Evolutionary conservation across 2,113 vertebrate species (phyloP).

Genomic region (Rhodinocichla rosea): DNA sequence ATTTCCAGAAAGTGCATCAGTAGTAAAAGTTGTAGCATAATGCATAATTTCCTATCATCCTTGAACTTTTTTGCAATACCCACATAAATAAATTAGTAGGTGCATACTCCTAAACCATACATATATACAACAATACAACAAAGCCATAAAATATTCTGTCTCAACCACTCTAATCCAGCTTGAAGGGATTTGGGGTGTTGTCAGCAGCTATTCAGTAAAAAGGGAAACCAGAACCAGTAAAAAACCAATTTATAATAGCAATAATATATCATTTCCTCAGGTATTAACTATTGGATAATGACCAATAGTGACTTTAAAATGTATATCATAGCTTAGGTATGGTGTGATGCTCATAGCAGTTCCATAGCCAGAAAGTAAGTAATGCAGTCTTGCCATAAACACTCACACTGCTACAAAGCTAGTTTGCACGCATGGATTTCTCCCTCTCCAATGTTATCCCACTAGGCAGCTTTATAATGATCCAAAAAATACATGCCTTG

Average conservation of each 20-base stretch:
- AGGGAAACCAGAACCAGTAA: conserved; percentile 48
- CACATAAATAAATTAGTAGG: not conserved
- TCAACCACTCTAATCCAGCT: conserved; percentile 31
- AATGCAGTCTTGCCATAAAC: not conserved
- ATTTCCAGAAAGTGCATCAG: not conserved
- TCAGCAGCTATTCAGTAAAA: conserved; percentile 56
- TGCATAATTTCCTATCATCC: not conserved
- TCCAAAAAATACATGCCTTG: conserved; percentile 53
- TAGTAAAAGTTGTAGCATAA: not conserved
- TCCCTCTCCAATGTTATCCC: conserved; percentile 28
- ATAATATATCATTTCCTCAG: conserved; percentile 42
- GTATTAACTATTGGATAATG: conserved; percentile 66
- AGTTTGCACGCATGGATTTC: not conserved
- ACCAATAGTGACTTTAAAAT: conserved; percentile 63
- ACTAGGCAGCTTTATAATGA: conserved; percentile 59
- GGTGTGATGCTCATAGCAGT: conserved; percentile 49
- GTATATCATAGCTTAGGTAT: conserved; percentile 37
- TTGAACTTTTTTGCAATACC: not conserved
- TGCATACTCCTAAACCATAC: not conserved
- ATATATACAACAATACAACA: not conserved
- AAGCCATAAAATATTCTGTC: not conserved
- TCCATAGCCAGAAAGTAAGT: conserved; percentile 13
- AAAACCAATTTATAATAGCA: conserved; percentile 51
- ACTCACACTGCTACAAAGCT: not conserved
- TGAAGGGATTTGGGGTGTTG: not conserved